Base-by-base conservation (phyloP, 1,140 invertebrate genomes). In the Plectus sambesii region DNA sequence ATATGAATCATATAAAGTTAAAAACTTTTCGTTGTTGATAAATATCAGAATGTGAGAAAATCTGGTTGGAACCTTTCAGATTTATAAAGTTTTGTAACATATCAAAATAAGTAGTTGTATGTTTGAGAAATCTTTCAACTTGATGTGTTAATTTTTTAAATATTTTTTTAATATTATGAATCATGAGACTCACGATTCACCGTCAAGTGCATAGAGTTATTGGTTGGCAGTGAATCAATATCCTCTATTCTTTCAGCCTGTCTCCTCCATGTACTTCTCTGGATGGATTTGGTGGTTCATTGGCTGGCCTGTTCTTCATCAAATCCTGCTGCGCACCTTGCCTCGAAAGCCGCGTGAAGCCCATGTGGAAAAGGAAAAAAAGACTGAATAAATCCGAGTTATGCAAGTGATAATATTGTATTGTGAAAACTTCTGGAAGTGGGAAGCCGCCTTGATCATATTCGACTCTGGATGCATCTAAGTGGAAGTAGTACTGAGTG, bases 211-310 rank as follows among this genome's bases (percentile, higher is more conserved):
- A n/a, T n/a, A n/a, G n/a, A n/a, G n/a, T n/a, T n/a, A n/a, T n/a
- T n/a, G n/a, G n/a, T n/a, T n/a, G n/a, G n/a, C n/a, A n/a, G n/a
- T n/a, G n/a, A n/a, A n/a, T n/a, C n/a, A n/a, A n/a, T 5, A 47
- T 12, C 8, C 1, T 42, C 26, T 6, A 43, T 15, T 22, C 36
- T 68, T 64, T 20, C 43, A 65, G 55, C 66, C 64, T 9, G 37
- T 69, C 24, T 54, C 48, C 23, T 30, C 57, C n/a, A 56, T 69
- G 51, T 67, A 67, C 42, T 66, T 63, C 47, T 57, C 46, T 27
- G 60, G 66, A 5, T 69, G 65, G 42, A 42, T 67, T 20, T 25
- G 56, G 35, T 66, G 59, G 38, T 64, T 67, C 49, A 20, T 67
- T n/a, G 23, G 56, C 4, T 69, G 63, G 59, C 64, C 64, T 5